phyloP scores from a whole-genome alignment of 1,140 invertebrate genomes.

The Leptestheria dahalacensis region DNA sequence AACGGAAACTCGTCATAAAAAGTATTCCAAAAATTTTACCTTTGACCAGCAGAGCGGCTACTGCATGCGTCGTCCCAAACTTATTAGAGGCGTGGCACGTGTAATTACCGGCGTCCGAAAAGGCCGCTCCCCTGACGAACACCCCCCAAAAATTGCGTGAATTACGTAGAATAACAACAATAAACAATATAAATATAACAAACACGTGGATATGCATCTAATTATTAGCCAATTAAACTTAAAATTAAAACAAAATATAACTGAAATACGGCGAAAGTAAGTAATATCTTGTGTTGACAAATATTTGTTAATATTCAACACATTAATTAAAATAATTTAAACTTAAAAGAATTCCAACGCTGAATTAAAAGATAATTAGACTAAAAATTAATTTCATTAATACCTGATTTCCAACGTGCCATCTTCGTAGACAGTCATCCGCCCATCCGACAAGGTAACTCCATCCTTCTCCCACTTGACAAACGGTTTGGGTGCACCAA shows the following conservation, averaged over 20 bases:
- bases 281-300: too few relatives aligned
- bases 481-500: constrained; percentile 83
- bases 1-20: too few relatives aligned
- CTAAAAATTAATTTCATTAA: too few relatives aligned
- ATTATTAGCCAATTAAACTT: too few relatives aligned
- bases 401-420: constrained; percentile 69
- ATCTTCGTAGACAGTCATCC: constrained; percentile 50
- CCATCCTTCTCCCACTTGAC: constrained; percentile 84
- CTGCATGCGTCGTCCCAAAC: constrained; percentile 61
- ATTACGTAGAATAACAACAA: neutral
- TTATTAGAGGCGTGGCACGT: constrained; percentile 86
- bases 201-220: too few relatives aligned
- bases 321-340: too few relatives aligned
- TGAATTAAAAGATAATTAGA: too few relatives aligned
- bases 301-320: too few relatives aligned
- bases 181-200: too few relatives aligned
- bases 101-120: constrained; percentile 74
- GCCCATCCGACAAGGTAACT: constrained; percentile 66
- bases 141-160: neutral
- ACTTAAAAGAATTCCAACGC: too few relatives aligned
- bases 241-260: too few relatives aligned
- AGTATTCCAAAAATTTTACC: constrained; percentile 33
- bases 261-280: too few relatives aligned
- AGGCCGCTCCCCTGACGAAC: constrained; percentile 45
- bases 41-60: constrained; percentile 64